phyloP scores from a whole-genome alignment of 2,888 invertebrate species.

The Maniola hyperantus region DNA sequence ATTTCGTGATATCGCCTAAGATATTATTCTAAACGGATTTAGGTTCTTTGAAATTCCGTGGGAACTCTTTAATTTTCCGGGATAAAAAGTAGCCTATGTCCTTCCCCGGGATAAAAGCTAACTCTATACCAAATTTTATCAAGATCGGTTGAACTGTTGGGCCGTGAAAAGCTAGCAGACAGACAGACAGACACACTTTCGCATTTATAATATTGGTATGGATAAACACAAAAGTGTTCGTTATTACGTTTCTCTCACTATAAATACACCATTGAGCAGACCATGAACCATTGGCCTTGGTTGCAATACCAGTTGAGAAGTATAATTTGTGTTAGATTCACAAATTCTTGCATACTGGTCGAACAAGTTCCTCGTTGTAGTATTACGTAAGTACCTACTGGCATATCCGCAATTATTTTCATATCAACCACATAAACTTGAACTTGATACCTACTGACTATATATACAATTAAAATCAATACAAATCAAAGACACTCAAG shows the following conservation, averaged over 20 bases:
- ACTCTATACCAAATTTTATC: too few species aligned
- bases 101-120: too few species aligned
- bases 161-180: too few species aligned
- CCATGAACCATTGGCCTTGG: conserved; percentile 22
- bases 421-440: conserved; percentile 15
- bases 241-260: conserved; percentile 17
- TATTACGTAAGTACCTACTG: neutral
- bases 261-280: neutral
- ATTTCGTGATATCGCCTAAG: too few species aligned
- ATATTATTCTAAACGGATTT: too few species aligned
- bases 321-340: conserved; percentile 14
- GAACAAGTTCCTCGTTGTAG: conserved; percentile 12
- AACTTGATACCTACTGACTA: neutral
- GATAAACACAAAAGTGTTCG: conserved; percentile 3
- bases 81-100: too few species aligned
- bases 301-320: conserved; percentile 11
- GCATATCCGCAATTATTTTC: conserved; percentile 14
- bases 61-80: too few species aligned
- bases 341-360: conserved; percentile 17
- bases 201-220: too few species aligned
- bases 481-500: neutral
- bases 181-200: too few species aligned
- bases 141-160: too few species aligned
- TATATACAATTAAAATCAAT: neutral
- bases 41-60: too few species aligned